These are phyloP conservation scores for Tragelaphus eurycerus DNA, from an alignment of 2,797 vertebrate genomes.

Conservation along the genomic window DNA sequence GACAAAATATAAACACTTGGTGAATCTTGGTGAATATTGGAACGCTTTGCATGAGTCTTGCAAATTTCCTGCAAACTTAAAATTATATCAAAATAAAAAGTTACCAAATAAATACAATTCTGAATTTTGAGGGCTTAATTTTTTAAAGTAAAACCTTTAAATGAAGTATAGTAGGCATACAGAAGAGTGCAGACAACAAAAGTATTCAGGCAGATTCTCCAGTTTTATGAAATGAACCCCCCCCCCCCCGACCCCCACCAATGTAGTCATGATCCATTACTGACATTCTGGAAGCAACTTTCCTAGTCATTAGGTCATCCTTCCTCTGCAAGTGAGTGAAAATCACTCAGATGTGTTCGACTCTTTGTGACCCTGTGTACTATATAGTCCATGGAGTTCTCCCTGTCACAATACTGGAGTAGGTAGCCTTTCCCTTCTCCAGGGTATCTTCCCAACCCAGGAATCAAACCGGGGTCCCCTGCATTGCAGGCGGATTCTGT, in stretches of 20 bases:
- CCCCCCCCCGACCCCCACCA: rapidly evolving
- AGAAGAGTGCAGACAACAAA: neutral
- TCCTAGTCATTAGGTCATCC: neutral
- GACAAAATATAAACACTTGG: neutral
- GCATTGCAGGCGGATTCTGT: neutral
- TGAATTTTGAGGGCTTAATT: neutral
- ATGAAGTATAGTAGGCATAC: neutral
- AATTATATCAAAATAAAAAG: neutral
- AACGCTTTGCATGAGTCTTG: neutral
- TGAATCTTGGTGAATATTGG: neutral
- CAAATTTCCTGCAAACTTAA: neutral
- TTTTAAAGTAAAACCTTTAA: neutral
- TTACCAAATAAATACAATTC: neutral
- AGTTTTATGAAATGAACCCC: neutral
- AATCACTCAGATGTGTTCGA: neutral
- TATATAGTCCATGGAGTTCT: neutral
- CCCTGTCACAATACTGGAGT: neutral
- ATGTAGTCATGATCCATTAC: neutral
- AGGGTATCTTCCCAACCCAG: neutral
- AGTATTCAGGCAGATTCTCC: neutral
- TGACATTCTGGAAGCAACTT: neutral
- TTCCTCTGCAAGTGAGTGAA: neutral
- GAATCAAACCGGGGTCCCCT: neutral
- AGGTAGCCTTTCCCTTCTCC: neutral
- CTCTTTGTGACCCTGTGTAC: neutral